Base-by-base conservation (phyloP, 2,888 invertebrate species). In the Isotomurus palustris region DNA sequence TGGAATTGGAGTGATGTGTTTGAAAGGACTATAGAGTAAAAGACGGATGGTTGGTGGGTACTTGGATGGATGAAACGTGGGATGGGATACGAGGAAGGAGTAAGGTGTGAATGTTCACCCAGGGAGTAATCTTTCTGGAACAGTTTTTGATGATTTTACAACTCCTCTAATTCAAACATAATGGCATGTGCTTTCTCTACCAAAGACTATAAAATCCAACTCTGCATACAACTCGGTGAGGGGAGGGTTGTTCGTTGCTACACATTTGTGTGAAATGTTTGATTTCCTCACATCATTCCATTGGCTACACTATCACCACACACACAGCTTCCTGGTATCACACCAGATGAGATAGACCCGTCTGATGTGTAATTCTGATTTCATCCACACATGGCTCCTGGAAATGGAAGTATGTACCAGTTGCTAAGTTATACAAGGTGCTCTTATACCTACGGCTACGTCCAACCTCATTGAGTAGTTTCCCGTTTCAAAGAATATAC, bases 141-240 rank as follows among this genome's bases (percentile, higher is more conserved):
- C 52, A 55, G 58, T 53, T 67, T 62, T 64, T 67, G 67, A 67
- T 67, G 67, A 64, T 67, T 67, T 67, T 67, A 67, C 64, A 62
- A 54, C 62, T 58, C 59, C 51, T 62, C 58, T 62, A 64, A 64
- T 67, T 64, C 64, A 62, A 62, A 63, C 54, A 58, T 62, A 62
- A 62, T 59, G 58, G 62, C 53, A 48, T 27, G 40, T 40, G 24
- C 14, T 1, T 25, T 36, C 36, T 32, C 44, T n/a, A n/a, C n/a
- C n/a, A n/a, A n/a, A n/a, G n/a, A n/a, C 29, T 53, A 44, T 53
- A 43, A 53, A 41, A 22, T 44, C 50, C 36, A 25, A 44, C n/a
- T 27, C 47, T 47, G 47, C 47, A 47, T 47, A 27, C 8, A 27
- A 27, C 19, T n/a, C n/a, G n/a, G n/a, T n/a, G n/a, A n/a, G n/a